Base-by-base conservation (phyloP, 2,113 vertebrate species). In the Nothocercus nigrocapillus region DNA sequence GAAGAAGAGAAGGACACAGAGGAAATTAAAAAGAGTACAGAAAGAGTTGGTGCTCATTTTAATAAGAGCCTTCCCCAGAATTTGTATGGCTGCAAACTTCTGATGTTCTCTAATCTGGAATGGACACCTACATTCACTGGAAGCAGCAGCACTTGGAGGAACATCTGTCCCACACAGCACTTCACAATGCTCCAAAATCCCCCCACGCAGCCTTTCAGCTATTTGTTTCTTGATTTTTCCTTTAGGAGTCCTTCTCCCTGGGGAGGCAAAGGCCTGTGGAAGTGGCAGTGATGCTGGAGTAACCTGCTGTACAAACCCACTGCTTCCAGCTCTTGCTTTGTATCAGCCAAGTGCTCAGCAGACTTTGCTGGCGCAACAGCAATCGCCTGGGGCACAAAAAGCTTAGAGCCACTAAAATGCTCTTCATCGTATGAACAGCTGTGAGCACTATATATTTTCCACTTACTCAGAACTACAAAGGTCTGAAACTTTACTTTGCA, bases 241-340 rank as follows among this genome's bases (percentile, higher is more conserved):
- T 7, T 76, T 70, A 64, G 34, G 51, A 93, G 93, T 59, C 83
- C 69, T 42, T 86, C 86, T 79, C 45, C 58, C 44, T 38, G 69
- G 74, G 82, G 74, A 95, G 49, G 75, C 11, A 30, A 7, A 61
- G 42, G 42, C 73, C 92, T 83, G 69, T 62, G 64, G 66, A 93
- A 95, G 88, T 12, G 34, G 81, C 58, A 44, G 66, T 88, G 78
- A 58, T 58, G 75, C 66, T 69, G 69, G 36, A 83, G 36, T 53
- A 84, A 87, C 18, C 47, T 68, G 27, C 68, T 44, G 18, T 2
- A 1, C 30, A 69, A 90, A 40, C 22, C 88, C 91, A 82, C 40
- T 7, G 22, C 14, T 63, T 56, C 76, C 40, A 88, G 90, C 63
- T 63, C 32, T 53, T 76, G 64, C 82, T 88, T 67, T 38, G 49